Percentiles rank a stretch among this genome's conserved stretches.
phyloP scores from a whole-genome alignment of 2,797 vertebrate species.

The Anisognathus igniventris region DNA sequence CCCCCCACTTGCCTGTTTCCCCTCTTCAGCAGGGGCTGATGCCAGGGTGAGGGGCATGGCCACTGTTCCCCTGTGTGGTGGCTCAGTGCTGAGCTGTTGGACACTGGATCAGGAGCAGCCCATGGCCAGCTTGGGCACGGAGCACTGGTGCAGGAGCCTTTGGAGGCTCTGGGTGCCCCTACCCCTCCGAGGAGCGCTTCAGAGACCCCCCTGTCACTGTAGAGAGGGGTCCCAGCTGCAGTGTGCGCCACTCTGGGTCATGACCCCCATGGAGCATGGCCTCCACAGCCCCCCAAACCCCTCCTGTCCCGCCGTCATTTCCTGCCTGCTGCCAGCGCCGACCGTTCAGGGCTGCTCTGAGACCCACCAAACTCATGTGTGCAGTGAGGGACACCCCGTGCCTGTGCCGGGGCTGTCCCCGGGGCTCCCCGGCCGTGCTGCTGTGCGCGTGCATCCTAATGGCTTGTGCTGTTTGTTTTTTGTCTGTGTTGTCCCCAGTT shows the following conservation, averaged over 20 bases:
- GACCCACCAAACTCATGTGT: slow-evolving; percentile 49
- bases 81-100: neutral
- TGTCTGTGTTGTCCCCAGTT: slow-evolving; percentile 81
- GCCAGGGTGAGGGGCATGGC: neutral
- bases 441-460: slow-evolving; percentile 46
- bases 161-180: neutral
- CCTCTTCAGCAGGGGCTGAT: neutral
- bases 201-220: fast-evolving
- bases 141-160: neutral
- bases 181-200: neutral
- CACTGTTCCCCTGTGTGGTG: fast-evolving
- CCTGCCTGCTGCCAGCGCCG: neutral
- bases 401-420: neutral
- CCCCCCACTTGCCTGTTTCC: neutral
- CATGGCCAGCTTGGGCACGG: fast-evolving
- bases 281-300: neutral
- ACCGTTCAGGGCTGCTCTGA: slow-evolving; percentile 37
- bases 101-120: fast-evolving
- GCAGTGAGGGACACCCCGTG: neutral
- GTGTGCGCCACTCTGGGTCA: neutral
- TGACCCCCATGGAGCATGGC: neutral
- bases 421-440: neutral
- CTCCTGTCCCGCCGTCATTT: neutral
- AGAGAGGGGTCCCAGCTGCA: neutral
- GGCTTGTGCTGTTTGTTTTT: slow-evolving; percentile 68